These are phyloP conservation scores for Brachystomella parvula DNA, from an alignment of 1,140 invertebrate species.

Conservation along the genomic window DNA sequence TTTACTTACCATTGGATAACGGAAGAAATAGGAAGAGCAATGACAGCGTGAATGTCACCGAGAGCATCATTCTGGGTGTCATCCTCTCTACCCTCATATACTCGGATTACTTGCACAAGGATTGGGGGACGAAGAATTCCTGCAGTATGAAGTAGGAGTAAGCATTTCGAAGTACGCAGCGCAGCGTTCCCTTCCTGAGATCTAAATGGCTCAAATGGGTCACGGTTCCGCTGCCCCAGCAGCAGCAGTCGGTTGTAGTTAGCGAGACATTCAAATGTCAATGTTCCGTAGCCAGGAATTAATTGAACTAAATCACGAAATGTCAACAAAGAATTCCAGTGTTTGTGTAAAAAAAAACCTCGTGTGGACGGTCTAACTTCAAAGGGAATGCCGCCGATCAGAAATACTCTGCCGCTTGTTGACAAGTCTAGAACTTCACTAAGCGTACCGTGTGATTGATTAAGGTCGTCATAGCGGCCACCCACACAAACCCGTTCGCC, in stretches of 20 bases:
- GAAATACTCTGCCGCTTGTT: neutral
- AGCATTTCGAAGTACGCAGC: too few species aligned
- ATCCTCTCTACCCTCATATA: too few species aligned
- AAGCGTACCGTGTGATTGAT: too few species aligned
- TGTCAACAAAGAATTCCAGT: neutral
- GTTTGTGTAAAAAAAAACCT: neutral
- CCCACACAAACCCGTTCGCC: too few species aligned
- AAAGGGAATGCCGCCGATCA: slow-evolving; percentile 2
- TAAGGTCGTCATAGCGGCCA: too few species aligned
- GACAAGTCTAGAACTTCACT: too few species aligned
- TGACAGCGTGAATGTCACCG: neutral
- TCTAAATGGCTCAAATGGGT: neutral
- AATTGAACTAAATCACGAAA: neutral
- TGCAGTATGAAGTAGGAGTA: too few species aligned
- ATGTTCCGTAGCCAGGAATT: neutral
- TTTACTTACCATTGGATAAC: neutral
- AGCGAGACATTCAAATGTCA: neutral
- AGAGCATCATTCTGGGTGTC: too few species aligned
- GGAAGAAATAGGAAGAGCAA: neutral
- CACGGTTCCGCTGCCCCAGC: neutral
- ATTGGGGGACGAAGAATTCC: too few species aligned
- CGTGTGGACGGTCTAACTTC: neutral
- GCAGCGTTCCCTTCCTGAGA: too few species aligned
- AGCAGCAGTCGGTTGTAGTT: neutral
- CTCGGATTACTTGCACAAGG: too few species aligned